Evolutionary conservation across 2,113 vertebrate genomes (phyloP).

Genomic region (Ciconia boyciana): DNA sequence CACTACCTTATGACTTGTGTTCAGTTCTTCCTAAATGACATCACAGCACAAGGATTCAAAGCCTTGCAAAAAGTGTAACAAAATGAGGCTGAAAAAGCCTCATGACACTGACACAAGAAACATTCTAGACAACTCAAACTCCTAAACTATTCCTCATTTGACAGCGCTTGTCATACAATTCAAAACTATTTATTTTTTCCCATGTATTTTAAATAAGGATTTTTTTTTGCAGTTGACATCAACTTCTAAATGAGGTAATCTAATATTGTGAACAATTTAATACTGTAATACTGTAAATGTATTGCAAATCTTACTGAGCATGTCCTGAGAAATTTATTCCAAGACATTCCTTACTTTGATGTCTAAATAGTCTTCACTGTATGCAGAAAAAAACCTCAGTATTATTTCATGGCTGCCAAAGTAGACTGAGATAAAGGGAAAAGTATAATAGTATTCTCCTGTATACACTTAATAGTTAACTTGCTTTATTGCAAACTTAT

Average conservation of each 20-base stretch:
- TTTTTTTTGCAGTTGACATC: not conserved
- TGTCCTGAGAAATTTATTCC: not conserved
- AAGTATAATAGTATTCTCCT: not conserved
- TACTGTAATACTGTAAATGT: not conserved
- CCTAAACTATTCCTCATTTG: not conserved
- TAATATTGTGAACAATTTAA: not conserved
- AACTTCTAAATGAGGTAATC: not conserved
- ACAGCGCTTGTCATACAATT: not conserved
- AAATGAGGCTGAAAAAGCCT: not conserved
- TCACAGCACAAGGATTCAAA: not conserved
- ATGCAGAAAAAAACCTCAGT: not conserved
- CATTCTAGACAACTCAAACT: not conserved
- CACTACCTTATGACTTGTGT: not conserved
- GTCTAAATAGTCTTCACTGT: not conserved
- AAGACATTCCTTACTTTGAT: not conserved
- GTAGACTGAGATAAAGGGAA: not conserved
- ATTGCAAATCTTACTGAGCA: not conserved
- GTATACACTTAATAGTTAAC: not conserved
- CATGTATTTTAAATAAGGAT: not conserved
- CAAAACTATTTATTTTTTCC: not conserved
- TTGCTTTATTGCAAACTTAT: not conserved
- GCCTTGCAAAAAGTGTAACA: not conserved
- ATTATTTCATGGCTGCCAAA: not conserved
- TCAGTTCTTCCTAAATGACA: not conserved
- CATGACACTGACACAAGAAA: not conserved